Conservation (phyloP, 1,140 invertebrate genomes). For the Drosophila pallidifrons region DNA sequence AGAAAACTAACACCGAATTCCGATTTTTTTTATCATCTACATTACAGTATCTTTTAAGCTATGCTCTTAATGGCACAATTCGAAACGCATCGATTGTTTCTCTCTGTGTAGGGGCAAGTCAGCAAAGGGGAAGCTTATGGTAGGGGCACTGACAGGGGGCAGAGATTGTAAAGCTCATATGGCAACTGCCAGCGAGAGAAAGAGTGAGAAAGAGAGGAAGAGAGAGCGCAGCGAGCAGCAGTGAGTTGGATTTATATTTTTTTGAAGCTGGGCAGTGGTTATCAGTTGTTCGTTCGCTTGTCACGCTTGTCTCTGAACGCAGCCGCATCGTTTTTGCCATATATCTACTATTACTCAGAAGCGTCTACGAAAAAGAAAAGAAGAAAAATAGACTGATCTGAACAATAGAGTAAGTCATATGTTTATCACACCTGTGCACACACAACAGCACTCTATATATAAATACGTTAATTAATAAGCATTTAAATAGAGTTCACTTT, state of each 20-base stretch:
- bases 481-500: conserved; percentile 1
- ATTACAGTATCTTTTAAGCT: no score
- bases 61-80: no score
- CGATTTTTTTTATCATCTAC: no score
- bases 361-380: no score
- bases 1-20: no score
- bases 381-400: not conserved
- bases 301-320: conserved; percentile 31
- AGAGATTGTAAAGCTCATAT: conserved; percentile 24
- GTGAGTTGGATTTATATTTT: conserved; percentile 38
- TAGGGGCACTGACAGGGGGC: not conserved
- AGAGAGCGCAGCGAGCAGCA: conserved; percentile 12
- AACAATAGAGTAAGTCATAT: conserved; percentile 10
- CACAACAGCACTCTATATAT: not conserved
- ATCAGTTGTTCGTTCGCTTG: conserved; percentile 65
- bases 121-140: conserved; percentile 1
- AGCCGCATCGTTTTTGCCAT: conserved; percentile 7
- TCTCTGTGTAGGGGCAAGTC: not conserved
- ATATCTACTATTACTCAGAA: conserved; percentile 26
- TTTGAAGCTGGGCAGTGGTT: conserved; percentile 41
- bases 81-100: no score
- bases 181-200: conserved; percentile 1
- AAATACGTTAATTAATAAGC: not conserved
- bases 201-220: no score
- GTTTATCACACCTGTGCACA: conserved; percentile 18